Conservation (phyloP, 2,797 vertebrate species). For the Girardinus metallicus region DNA sequence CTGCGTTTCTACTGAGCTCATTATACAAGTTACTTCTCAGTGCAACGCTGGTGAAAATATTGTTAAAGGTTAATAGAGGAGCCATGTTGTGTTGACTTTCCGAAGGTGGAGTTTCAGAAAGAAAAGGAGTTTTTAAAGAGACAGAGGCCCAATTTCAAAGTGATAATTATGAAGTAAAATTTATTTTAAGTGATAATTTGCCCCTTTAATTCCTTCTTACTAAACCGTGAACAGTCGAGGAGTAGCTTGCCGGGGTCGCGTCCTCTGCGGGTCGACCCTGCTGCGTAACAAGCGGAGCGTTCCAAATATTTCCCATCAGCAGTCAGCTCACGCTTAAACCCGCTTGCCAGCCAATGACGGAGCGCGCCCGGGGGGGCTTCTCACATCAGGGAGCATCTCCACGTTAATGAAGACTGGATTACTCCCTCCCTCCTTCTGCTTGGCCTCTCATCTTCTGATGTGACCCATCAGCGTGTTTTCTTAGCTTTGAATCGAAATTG, state of each 20-base stretch:
- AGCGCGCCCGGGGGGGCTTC: conserved; percentile 54
- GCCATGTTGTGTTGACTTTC: too few species aligned
- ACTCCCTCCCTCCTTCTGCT: conserved; percentile 35
- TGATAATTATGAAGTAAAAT: too few species aligned
- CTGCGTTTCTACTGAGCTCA: too few species aligned
- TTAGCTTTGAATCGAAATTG: conserved; percentile 43
- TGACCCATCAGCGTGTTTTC: conserved; percentile 33
- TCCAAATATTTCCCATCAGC: conserved; percentile 56
- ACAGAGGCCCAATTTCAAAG: too few species aligned
- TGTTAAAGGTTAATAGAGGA: too few species aligned
- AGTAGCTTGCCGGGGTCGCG: not conserved
- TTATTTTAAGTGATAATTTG: too few species aligned
- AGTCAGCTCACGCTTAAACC: conserved; percentile 42
- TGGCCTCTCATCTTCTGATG: conserved; percentile 47
- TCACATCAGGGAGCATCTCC: conserved; percentile 47
- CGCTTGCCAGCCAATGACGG: conserved; percentile 48
- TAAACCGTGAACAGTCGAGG: not conserved
- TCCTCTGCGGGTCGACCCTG: not conserved
- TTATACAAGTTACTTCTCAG: too few species aligned
- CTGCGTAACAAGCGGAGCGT: conserved; percentile 20
- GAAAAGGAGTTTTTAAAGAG: too few species aligned
- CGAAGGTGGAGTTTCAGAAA: too few species aligned
- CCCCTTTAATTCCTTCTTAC: not conserved
- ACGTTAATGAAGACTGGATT: conserved; percentile 55
- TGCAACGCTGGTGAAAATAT: too few species aligned